Conservation (phyloP, 2,113 vertebrate genomes). For the Ceyx margarethae region DNA sequence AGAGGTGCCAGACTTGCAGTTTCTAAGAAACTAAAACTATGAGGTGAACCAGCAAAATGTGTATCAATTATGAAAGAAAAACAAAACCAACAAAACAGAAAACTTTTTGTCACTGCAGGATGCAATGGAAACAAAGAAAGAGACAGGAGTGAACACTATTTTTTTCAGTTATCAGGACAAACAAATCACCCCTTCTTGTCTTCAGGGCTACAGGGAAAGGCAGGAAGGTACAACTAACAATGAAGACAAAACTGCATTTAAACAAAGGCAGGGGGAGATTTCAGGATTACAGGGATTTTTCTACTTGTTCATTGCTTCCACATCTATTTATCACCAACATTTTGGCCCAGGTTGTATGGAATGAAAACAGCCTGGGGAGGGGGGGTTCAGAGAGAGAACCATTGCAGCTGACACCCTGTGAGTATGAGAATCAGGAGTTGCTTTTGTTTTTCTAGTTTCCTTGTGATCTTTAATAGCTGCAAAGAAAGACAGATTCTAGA, state of each 20-base stretch:
- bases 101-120: neutral
- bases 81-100: neutral
- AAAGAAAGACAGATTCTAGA: neutral
- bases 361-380: neutral
- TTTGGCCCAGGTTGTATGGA: neutral
- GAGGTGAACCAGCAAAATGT: slow-evolving; percentile 37
- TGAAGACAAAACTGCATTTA: neutral
- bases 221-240: neutral
- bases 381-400: neutral
- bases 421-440: neutral
- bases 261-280: neutral
- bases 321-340: neutral
- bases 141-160: neutral
- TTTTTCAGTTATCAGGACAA: neutral
- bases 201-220: neutral
- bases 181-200: neutral
- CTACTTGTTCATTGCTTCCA: neutral
- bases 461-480: neutral
- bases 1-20: slow-evolving; percentile 58
- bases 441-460: neutral
- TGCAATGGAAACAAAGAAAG: neutral
- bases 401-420: neutral
- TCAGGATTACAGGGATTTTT: neutral
- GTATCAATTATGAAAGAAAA: neutral
- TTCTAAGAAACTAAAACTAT: slow-evolving; percentile 45